Evolutionary conservation across 92 coral and sea anemone species (phyloP), one percentile per base, ranked within the genome.

Genomic region (Phenganax stokvisi): DNA sequence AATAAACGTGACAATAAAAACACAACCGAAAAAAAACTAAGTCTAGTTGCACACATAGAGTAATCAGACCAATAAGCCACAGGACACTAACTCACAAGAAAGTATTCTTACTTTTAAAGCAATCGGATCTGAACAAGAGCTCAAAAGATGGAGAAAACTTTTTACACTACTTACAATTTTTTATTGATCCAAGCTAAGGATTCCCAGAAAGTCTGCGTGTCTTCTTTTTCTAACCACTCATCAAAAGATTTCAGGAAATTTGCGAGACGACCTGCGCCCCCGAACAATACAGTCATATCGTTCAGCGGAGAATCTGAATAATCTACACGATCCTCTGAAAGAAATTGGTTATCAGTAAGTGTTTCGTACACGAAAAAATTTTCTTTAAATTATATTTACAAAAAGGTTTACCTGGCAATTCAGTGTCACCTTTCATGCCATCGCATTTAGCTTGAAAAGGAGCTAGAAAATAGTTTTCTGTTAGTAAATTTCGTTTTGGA

Each of bases 171-270:
- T 87, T 84, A 92, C 97, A 90, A 92, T 84, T 90, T 90, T 71
- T 86, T 90, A 37, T 88, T 87, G 57, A 90, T 66, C 97, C 98
- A 91, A 37, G 93, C 85, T 79, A 94, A 90, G 16, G 91, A 84
- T 56, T 94, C 98, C 98, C 98, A 94, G 28, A 92, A 89, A 44
- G 74, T 79, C 66, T 91, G 92, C 74, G 89, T 90, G 67, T 76
- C 87, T 58, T 94, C 98, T 27, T 93, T 85, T 7, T 89, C 86
- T 57, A 91, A 81, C 87, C 87, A 88, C 65, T 88, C 87, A 75
- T 94, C 98, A 82, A 94, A 91, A 55, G 91, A 90, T 20, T 79
- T 72, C 98, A 89, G 58, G 86, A 89, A 81, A 87, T 89, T 70
- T 83, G 89, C 59, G 88, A 90, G 79, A 90, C 84, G 57, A 92